These are phyloP conservation scores for Choreutis nemorana DNA, from an alignment of 2,888 invertebrate species.

Conservation along the genomic window DNA sequence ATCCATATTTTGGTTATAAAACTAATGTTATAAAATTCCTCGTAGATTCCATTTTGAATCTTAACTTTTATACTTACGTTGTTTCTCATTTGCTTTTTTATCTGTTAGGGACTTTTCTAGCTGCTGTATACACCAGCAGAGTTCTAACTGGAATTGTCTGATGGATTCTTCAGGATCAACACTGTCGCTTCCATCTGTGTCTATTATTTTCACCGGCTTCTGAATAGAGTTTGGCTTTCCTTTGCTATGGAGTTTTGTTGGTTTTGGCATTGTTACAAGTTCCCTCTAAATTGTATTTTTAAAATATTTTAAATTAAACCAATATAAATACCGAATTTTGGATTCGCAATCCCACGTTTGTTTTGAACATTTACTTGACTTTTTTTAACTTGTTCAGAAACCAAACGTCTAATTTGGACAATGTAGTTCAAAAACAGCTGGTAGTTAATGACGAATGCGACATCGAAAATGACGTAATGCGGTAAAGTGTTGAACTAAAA, in stretches of 20 bases:
- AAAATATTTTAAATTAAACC: too few relatives aligned
- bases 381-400: conserved; percentile 4
- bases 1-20: too few relatives aligned
- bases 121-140: conserved; percentile 83
- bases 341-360: conserved; percentile 23
- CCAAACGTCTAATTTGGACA: too few relatives aligned
- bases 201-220: conserved; percentile 37
- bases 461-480: conserved; percentile 40
- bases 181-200: conserved; percentile 26
- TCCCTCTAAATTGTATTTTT: too few relatives aligned
- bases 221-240: conserved; percentile 46
- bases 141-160: conserved; percentile 76
- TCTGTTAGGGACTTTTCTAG: conserved; percentile 67
- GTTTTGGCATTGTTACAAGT: conserved; percentile 41
- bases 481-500: conserved; percentile 19
- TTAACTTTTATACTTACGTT: conserved; percentile 52
- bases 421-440: too few relatives aligned
- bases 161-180: conserved; percentile 56
- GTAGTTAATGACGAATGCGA: too few relatives aligned
- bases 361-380: conserved; percentile 21
- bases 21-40: too few relatives aligned
- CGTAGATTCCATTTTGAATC: too few relatives aligned
- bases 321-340: too few relatives aligned
- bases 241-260: conserved; percentile 47
- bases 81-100: conserved; percentile 69